Conservation (phyloP, 2,888 invertebrate genomes). For the Erebia palarica region DNA sequence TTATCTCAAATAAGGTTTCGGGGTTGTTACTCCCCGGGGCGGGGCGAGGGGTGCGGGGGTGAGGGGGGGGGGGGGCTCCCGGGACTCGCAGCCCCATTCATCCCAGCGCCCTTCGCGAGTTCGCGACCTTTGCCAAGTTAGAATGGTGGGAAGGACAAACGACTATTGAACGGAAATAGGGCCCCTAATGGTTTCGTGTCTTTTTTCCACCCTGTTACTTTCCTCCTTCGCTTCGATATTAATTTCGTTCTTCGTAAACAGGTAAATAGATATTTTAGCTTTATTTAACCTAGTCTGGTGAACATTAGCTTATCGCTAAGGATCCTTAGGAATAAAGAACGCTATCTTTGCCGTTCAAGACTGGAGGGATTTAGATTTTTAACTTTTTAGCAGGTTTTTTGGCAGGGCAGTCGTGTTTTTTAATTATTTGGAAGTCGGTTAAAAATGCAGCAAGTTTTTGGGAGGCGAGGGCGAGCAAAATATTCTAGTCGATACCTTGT, state of each 20-base stretch:
- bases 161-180: conserved; percentile 53
- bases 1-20: conserved; percentile 73
- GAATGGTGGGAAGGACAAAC: conserved; percentile 60
- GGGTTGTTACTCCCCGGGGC: conserved; percentile 75
- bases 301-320: no score
- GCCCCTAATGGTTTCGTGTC: conserved; percentile 36
- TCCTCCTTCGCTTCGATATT: conserved; percentile 14
- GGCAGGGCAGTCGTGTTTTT: no score
- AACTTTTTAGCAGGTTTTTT: no score
- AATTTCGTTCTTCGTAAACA: conserved; percentile 21
- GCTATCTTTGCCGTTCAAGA: no score
- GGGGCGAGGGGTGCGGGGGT: conserved; percentile 47
- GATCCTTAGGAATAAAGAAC: no score
- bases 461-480: no score
- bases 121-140: conserved; percentile 65
- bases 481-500: no score
- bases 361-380: no score
- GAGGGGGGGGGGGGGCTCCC: conserved; percentile 45
- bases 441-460: no score
- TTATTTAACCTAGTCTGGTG: background rate
- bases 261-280: background rate
- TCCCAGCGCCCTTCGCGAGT: conserved; percentile 65
- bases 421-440: no score
- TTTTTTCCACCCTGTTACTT: conserved; percentile 31
- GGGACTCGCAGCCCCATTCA: conserved; percentile 65